These are phyloP conservation scores for Galeopsomyia nigrocyanea DNA, from an alignment of 2,888 invertebrate genomes.

Conservation along the genomic window DNA sequence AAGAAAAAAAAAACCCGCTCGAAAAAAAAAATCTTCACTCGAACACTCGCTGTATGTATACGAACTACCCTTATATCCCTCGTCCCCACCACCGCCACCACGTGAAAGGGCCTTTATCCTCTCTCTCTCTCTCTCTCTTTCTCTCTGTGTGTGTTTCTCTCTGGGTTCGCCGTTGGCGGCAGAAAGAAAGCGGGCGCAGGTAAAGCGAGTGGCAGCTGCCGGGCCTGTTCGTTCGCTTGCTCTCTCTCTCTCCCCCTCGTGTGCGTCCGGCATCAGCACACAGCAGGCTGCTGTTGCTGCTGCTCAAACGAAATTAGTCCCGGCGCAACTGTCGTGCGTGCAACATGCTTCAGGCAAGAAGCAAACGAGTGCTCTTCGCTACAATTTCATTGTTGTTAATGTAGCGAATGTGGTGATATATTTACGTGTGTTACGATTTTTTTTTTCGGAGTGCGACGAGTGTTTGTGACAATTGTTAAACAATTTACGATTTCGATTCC, in stretches of 20 bases:
- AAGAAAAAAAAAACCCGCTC: too few species aligned
- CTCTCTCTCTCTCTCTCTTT: too few species aligned
- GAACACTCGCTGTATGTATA: too few species aligned
- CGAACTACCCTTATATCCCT: too few species aligned
- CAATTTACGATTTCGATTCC: too few species aligned
- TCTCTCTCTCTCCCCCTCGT: slow-evolving; percentile 14
- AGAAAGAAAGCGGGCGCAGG: background rate
- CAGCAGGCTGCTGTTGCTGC: slow-evolving; percentile 46
- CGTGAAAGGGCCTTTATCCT: too few species aligned
- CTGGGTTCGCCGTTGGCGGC: too few species aligned
- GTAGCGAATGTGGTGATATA: background rate
- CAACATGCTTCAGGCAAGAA: slow-evolving; percentile 56
- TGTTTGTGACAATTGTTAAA: background rate
- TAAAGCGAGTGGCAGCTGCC: slow-evolving; percentile 51
- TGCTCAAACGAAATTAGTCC: slow-evolving; percentile 66
- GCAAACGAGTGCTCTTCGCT: too few species aligned
- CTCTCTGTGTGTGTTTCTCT: too few species aligned
- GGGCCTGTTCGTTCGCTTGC: slow-evolving; percentile 44
- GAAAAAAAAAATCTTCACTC: too few species aligned
- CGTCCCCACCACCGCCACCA: too few species aligned
- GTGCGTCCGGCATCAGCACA: slow-evolving; percentile 5
- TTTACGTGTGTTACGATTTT: background rate
- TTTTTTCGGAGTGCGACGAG: too few species aligned
- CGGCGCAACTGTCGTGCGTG: slow-evolving; percentile 66
- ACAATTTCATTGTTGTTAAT: background rate